These are phyloP conservation scores for Aldabrachelys gigantea DNA, from an alignment of 2,113 vertebrate genomes.

Conservation along the genomic window DNA sequence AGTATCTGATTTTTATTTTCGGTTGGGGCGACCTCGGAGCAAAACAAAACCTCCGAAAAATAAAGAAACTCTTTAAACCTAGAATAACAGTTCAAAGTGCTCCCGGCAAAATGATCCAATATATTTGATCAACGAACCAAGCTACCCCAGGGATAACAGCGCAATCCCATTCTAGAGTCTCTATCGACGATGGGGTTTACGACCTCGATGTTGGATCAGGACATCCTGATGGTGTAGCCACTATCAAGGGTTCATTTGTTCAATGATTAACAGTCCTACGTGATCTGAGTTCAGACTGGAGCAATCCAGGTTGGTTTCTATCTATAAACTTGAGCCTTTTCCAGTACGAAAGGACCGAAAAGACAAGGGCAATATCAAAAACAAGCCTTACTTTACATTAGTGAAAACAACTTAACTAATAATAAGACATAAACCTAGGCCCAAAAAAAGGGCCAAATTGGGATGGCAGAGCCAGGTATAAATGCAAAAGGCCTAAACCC, in stretches of 20 bases:
- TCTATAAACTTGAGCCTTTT: not conserved
- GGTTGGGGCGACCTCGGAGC: slow-evolving; percentile 52
- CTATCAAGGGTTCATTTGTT: slow-evolving; percentile 11
- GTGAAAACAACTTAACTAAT: not conserved
- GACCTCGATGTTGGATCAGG: slow-evolving; percentile 19
- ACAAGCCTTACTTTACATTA: not conserved
- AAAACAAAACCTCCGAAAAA: not conserved
- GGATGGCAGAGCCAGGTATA: not conserved
- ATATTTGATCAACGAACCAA: not conserved
- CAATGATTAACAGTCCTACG: not conserved
- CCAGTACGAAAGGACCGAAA: not conserved
- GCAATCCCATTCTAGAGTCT: not conserved
- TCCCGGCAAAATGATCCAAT: not conserved
- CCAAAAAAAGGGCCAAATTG: not conserved
- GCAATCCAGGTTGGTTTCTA: not conserved
- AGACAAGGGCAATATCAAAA: not conserved
- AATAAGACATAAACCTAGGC: not conserved
- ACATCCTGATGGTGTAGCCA: not conserved
- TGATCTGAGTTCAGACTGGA: slow-evolving; percentile 28
- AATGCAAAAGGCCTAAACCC: not conserved
- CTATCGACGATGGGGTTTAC: not conserved
- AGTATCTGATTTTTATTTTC: slow-evolving; percentile 6
- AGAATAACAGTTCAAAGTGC: not conserved
- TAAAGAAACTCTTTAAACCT: not conserved
- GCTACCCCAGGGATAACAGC: not conserved